phyloP scores from a whole-genome alignment of 2,797 vertebrate species.

The Lepilemur ruficaudatus region DNA sequence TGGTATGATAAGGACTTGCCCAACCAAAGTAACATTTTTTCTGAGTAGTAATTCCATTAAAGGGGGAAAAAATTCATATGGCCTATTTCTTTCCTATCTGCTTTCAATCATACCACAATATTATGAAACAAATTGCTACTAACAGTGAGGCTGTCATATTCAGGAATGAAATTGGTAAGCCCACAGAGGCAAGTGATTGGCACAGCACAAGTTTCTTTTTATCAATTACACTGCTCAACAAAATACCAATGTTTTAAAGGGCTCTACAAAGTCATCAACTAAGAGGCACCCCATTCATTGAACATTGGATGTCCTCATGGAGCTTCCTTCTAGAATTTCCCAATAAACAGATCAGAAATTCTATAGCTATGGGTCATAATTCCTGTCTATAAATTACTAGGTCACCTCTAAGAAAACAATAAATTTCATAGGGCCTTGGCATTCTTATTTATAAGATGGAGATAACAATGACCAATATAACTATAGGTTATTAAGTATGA shows the following conservation, averaged over 20 bases:
- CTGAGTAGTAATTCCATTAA: conserved; percentile 64
- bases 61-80: not conserved
- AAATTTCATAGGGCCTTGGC: not conserved
- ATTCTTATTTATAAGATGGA: not conserved
- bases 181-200: conserved; percentile 8
- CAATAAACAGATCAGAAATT: not conserved
- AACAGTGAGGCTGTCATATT: conserved; percentile 50
- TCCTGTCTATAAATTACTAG: not conserved
- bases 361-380: not conserved
- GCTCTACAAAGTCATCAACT: not conserved
- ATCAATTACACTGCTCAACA: not conserved
- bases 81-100: conserved; percentile 44
- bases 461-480: not conserved
- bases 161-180: conserved; percentile 15
- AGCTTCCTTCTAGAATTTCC: conserved; percentile 15
- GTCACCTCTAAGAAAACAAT: not conserved
- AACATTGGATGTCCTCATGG: not conserved
- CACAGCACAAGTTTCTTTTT: not conserved
- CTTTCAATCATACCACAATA: conserved; percentile 58
- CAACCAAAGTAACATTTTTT: conserved; percentile 49
- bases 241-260: conserved; percentile 46
- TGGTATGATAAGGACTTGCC: conserved; percentile 67
- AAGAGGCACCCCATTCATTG: not conserved
- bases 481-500: not conserved
- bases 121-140: conserved; percentile 71